Evolutionary conservation across 1,140 invertebrate species (phyloP).

Genomic region (Triops longicaudatus): DNA sequence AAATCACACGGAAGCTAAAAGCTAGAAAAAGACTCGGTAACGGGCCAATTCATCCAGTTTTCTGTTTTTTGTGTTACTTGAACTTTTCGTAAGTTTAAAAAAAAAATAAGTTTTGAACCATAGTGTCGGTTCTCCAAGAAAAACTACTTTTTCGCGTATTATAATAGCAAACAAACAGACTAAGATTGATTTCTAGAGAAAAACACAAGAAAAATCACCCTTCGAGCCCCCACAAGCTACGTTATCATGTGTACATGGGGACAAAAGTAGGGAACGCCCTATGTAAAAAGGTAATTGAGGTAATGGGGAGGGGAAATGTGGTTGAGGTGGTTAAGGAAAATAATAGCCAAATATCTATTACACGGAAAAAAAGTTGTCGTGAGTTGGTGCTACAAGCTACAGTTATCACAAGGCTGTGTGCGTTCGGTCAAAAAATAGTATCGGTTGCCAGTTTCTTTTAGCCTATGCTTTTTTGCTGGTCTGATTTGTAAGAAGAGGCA

Average conservation of each 20-base stretch:
- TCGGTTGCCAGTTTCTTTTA: background rate
- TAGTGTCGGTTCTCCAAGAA: background rate
- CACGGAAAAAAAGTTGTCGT: conserved; percentile 10
- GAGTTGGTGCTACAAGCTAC: conserved; percentile 2
- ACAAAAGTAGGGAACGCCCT: background rate
- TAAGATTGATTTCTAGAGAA: background rate
- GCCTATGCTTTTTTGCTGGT: background rate
- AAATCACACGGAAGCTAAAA: conserved; percentile 17
- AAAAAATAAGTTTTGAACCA: background rate
- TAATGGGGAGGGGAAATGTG: background rate
- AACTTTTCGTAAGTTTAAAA: conserved; percentile 2
- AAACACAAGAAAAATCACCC: background rate
- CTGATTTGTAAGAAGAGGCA: background rate
- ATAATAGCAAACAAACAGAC: conserved; percentile 15
- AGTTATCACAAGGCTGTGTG: background rate
- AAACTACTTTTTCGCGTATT: background rate
- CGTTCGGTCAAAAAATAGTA: conserved; percentile 12
- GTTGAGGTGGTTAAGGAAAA: conserved; percentile 12
- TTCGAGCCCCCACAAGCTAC: conserved; percentile 15
- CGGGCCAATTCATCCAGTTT: conserved; percentile 32
- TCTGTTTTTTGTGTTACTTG: conserved; percentile 27
- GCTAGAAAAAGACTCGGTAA: background rate
- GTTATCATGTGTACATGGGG: background rate
- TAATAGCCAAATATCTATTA: background rate
- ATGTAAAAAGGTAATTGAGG: background rate